Evolutionary conservation across 2,888 invertebrate species (phyloP), one percentile per base, ranked within the genome.

Genomic region (Pyrrhia umbra): DNA sequence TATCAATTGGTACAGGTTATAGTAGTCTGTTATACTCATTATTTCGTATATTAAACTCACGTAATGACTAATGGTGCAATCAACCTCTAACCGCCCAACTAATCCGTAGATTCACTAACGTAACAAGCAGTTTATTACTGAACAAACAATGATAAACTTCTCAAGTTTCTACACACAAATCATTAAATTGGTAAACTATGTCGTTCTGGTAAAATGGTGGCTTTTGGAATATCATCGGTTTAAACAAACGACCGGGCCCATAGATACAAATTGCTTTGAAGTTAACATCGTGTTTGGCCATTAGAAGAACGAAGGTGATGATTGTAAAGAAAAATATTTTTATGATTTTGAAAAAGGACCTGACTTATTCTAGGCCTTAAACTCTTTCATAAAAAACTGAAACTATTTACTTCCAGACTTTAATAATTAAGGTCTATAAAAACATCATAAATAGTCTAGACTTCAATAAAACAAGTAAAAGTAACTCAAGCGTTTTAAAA

Each of bases 151-250:
- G 30, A 56, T 40, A 45, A n/a, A 15, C 20, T 6, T 25, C 40
- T 30, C 15, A n/a, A 56, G 16, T 72, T 56, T 68, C 64, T 57
- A 43, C 57, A 71, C 67, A 72, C 68, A 72, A 63, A 64, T 64
- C 68, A 68, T 72, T 72, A 72, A 59, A 72, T 72, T 58, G 43
- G 18, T 68, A 21, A 64, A 59, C 50, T 46, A 45, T 66, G 21
- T 34, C n/a, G 61, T 62, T 65, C 34, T 43, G 37, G 23, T 68
- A 63, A 63, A 72, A 72, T 43, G 42, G 50, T 27, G 42, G 52
- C 59, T 75, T 79, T 84, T 80, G 77, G 58, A 80, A 73, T 62
- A 81, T 85, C 84, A 85, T 83, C 67, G 77, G 64, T 69, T 67
- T 82, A 84, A 84, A 85, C 79, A 84, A 83, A 85, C 81, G 51